These are phyloP conservation scores for Drosophila limbata DNA, from an alignment of 2,888 invertebrate genomes.

Conservation along the genomic window DNA sequence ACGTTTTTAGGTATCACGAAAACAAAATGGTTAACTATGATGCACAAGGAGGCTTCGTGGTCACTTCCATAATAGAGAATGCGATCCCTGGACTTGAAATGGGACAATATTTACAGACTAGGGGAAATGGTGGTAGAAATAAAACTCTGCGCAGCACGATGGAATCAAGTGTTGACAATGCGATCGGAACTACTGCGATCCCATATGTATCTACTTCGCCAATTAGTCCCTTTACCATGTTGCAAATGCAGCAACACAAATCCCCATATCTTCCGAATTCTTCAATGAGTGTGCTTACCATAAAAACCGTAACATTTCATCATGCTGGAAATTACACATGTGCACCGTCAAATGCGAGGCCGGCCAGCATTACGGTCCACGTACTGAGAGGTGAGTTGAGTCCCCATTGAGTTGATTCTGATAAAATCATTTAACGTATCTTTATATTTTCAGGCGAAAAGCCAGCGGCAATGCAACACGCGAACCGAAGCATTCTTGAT, in stretches of 20 bases:
- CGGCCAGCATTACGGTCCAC: slow-evolving; percentile 91
- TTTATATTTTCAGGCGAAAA: slow-evolving; percentile 79
- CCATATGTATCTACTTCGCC: slow-evolving; percentile 30
- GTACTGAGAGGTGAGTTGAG: slow-evolving; percentile 88
- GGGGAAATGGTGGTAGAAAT: slow-evolving; percentile 28
- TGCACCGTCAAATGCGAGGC: slow-evolving; percentile 91
- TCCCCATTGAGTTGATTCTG: not conserved
- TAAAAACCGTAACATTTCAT: slow-evolving; percentile 88
- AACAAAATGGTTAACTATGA: slow-evolving; percentile 95
- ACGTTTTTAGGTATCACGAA: slow-evolving; percentile 89
- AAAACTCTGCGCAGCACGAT: slow-evolving; percentile 40
- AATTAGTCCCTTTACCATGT: slow-evolving; percentile 42
- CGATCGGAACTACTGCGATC: slow-evolving; percentile 85
- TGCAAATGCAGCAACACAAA: slow-evolving; percentile 62
- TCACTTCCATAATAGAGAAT: slow-evolving; percentile 79
- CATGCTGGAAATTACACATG: slow-evolving; percentile 94
- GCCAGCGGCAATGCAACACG: slow-evolving; percentile 85
- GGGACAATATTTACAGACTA: slow-evolving; percentile 34
- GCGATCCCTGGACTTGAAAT: slow-evolving; percentile 60
- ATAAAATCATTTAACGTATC: not conserved
- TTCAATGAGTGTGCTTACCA: slow-evolving; percentile 88
- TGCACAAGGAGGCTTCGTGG: slow-evolving; percentile 88
- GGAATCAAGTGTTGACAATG: slow-evolving; percentile 85
- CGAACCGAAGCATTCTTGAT: slow-evolving; percentile 83
- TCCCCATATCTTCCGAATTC: slow-evolving; percentile 80